A percentile compares a stretch with the other conserved stretches of the same genome.
phyloP scores from a whole-genome alignment of 2,113 vertebrate genomes.

The Progne subis region DNA sequence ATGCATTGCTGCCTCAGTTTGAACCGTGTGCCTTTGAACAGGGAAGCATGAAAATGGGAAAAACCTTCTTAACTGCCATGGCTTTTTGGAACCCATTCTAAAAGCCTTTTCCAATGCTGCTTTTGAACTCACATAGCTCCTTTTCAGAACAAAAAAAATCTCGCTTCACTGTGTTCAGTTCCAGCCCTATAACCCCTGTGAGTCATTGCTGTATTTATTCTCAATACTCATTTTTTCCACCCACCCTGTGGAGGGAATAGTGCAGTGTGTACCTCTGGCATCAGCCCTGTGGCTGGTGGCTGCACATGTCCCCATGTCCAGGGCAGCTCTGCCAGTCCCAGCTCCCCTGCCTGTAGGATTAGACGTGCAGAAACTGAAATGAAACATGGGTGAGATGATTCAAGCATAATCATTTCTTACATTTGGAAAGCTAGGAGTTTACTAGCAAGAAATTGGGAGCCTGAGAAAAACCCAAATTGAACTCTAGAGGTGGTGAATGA shows the following conservation, averaged over 20 bases:
- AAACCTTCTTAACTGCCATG: neutral
- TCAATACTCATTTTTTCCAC: neutral
- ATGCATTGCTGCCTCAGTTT: constrained; percentile 31
- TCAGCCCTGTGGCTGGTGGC: neutral
- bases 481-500: constrained; percentile 13
- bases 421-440: neutral
- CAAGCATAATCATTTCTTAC: neutral
- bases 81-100: constrained; percentile 17
- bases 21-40: constrained; percentile 12
- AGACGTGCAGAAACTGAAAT: neutral
- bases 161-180: neutral
- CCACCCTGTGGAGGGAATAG: neutral
- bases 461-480: constrained; percentile 13
- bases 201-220: neutral
- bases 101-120: constrained; percentile 21
- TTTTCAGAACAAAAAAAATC: constrained; percentile 13
- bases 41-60: constrained; percentile 38
- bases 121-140: constrained; percentile 24
- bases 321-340: neutral
- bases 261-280: neutral
- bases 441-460: neutral
- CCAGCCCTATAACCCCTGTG: neutral
- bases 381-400: neutral
- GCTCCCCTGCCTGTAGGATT: neutral
- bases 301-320: neutral